A percentile compares a stretch with the other conserved stretches of the same genome.
Conservation (phyloP, 2,113 vertebrate species). For the Aleadryas rufinucha region DNA sequence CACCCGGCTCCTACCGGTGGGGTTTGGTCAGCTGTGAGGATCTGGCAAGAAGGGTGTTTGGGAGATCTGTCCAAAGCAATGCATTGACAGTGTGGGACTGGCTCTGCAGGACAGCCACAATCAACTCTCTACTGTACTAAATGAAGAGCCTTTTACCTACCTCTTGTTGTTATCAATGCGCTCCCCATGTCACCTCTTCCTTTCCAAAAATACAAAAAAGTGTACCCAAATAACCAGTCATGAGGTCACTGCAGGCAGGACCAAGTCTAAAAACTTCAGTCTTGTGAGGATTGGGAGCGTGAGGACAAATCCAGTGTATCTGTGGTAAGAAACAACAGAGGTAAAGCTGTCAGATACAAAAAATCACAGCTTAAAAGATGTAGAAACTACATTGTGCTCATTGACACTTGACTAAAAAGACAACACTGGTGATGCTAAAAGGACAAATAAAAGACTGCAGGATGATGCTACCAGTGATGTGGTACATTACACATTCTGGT, state of each 20-base stretch:
- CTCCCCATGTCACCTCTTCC: neutral
- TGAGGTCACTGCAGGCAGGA: neutral
- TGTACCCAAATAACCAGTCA: neutral
- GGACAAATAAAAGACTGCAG: neutral
- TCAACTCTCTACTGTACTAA: neutral
- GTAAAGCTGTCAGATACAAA: neutral
- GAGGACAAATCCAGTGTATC: neutral
- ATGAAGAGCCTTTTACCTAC: neutral
- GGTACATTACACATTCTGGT: neutral
- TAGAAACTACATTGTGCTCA: neutral
- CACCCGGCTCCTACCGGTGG: neutral
- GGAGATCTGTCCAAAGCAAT: neutral
- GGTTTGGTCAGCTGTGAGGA: neutral
- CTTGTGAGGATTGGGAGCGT: neutral
- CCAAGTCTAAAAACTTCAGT: neutral
- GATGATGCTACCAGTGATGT: neutral
- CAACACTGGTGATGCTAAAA: neutral
- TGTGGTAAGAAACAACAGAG: neutral
- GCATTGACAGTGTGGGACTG: rapidly evolving
- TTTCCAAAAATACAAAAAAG: neutral
- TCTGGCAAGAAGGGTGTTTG: neutral
- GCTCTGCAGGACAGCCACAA: neutral
- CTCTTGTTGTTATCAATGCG: neutral
- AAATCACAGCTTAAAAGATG: neutral
- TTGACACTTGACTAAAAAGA: neutral